Conservation (phyloP, 2,888 invertebrate genomes). For the Hirtodrosophila cameraria region DNA sequence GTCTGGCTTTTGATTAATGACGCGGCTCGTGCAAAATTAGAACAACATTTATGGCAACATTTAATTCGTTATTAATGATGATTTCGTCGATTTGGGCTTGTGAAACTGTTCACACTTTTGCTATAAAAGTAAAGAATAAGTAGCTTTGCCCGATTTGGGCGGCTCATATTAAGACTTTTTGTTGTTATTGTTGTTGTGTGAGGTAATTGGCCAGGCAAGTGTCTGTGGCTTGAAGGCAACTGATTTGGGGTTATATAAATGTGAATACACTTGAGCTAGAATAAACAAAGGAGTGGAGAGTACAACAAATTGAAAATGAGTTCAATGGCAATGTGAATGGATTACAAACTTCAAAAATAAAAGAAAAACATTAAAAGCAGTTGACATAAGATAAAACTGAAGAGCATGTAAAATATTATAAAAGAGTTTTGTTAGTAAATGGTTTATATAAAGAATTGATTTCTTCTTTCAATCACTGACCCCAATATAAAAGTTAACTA, state of each 20-base stretch:
- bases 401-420: conserved; percentile 1
- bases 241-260: conserved; percentile 19
- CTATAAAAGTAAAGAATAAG: conserved; percentile 37
- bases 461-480: neutral
- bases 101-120: conserved; percentile 54
- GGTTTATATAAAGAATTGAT: neutral
- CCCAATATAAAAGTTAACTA: neutral
- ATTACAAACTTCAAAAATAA: conserved; percentile 1
- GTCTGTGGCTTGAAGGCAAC: conserved; percentile 15
- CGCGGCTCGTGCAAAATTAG: conserved; percentile 68
- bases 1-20: conserved; percentile 64
- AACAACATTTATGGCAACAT: conserved; percentile 69
- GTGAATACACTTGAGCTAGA: neutral
- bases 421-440: neutral
- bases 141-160: conserved; percentile 56
- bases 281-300: neutral
- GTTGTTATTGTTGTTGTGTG: conserved; percentile 29
- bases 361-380: conserved; percentile 1
- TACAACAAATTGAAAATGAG: neutral
- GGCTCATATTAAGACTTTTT: conserved; percentile 32
- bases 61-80: conserved; percentile 77
- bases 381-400: conserved; percentile 17
- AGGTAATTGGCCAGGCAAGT: conserved; percentile 49
- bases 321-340: neutral
- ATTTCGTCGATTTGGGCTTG: conserved; percentile 47